phyloP scores from a whole-genome alignment of 2,888 invertebrate species.

The Lasius fuliginosus region DNA sequence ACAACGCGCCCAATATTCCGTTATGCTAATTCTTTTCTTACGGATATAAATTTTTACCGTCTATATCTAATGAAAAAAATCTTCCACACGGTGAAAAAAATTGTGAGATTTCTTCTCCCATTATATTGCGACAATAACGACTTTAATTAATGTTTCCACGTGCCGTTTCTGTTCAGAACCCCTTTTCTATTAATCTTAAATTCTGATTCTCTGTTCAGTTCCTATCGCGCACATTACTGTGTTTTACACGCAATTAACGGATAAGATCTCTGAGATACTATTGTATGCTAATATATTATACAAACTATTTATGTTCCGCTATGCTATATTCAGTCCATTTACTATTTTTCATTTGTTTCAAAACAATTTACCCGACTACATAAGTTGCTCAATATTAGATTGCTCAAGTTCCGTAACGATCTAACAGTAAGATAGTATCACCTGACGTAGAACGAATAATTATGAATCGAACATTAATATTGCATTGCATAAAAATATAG shows the following conservation, averaged over 20 bases:
- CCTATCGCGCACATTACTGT: constrained; percentile 16
- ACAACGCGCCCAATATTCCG: background rate
- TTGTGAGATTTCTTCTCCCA: constrained; percentile 2
- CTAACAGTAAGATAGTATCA: constrained; percentile 41
- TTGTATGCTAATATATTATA: background rate
- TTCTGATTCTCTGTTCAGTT: constrained; percentile 35
- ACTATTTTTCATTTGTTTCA: constrained; percentile 25
- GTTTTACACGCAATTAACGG: constrained; percentile 4
- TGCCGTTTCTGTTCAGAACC: background rate
- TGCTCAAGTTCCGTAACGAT: constrained; percentile 68
- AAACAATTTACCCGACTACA: constrained; percentile 50
- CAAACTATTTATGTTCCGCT: constrained; percentile 4
- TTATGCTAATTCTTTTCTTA: constrained; percentile 18
- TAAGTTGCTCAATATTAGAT: constrained; percentile 72
- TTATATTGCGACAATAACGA: background rate
- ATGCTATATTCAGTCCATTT: background rate
- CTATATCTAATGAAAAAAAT: constrained; percentile 27
- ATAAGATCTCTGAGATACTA: constrained; percentile 23
- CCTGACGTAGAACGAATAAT: constrained; percentile 3
- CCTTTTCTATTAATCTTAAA: background rate
- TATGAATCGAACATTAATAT: constrained; percentile 13
- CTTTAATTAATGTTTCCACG: background rate
- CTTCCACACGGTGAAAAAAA: constrained; percentile 6
- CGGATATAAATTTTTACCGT: constrained; percentile 2
- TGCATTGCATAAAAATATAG: constrained; percentile 28